A percentile compares a stretch with the other conserved stretches of the same genome.
Evolutionary conservation across 2,888 invertebrate genomes (phyloP).

Genomic region (Phoenoteleia sp.): DNA sequence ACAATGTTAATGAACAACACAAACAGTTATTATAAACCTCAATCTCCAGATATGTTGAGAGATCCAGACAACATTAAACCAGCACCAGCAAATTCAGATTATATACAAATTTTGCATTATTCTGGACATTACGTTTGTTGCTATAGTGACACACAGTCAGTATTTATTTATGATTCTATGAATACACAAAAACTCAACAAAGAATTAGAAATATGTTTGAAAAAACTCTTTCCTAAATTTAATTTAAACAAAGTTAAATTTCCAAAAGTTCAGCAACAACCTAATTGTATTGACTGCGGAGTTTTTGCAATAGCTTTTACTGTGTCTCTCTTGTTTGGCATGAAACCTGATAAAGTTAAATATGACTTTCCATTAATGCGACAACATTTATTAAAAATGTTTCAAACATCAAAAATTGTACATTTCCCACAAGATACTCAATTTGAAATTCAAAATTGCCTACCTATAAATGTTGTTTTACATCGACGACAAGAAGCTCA

Average conservation of each 20-base stretch:
- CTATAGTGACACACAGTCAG: too few relatives aligned
- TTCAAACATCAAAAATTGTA: too few relatives aligned
- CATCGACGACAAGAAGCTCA: not conserved
- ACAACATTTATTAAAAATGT: too few relatives aligned
- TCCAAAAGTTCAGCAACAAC: constrained; percentile 23
- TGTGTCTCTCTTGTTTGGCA: too few relatives aligned
- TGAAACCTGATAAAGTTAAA: constrained; percentile 11
- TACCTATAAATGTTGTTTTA: not conserved
- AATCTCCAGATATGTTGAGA: constrained; percentile 5
- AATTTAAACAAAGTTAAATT: constrained; percentile 14
- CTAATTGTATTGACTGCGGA: constrained; percentile 30
- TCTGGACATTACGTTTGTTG: too few relatives aligned
- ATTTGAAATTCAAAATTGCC: not conserved
- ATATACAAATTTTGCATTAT: constrained; percentile 28
- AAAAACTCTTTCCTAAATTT: constrained; percentile 4
- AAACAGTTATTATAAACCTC: too few relatives aligned
- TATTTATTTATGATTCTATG: too few relatives aligned
- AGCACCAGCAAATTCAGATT: not conserved
- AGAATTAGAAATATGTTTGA: constrained; percentile 18
- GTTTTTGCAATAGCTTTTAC: too few relatives aligned
- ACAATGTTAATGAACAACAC: too few relatives aligned
- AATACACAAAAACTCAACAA: too few relatives aligned
- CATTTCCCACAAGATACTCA: constrained; percentile 21
- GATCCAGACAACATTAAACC: not conserved
- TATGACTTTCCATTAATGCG: not conserved